These are phyloP conservation scores for Gnatocerus cornutus DNA, from an alignment of 2,888 invertebrate species.

Conservation along the genomic window DNA sequence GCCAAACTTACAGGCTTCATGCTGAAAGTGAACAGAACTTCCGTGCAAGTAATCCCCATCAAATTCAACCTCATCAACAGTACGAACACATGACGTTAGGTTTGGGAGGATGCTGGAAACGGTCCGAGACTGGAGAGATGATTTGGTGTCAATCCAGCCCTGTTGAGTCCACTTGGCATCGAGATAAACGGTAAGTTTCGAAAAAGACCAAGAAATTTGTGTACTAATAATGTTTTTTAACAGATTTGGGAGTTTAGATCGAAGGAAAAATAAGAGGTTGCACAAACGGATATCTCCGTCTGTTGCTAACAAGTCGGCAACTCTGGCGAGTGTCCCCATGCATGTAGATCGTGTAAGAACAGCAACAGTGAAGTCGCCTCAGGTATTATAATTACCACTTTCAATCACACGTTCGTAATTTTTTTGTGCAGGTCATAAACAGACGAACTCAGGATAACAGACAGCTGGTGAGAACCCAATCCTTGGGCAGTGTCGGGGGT, in stretches of 20 bases:
- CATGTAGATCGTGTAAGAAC: conserved; percentile 63
- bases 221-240: background rate
- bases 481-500: conserved; percentile 75
- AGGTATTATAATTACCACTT: conserved; percentile 54
- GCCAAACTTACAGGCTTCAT: conserved; percentile 50
- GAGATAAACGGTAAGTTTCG: conserved; percentile 65
- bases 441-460: conserved; percentile 66
- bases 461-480: conserved; percentile 74
- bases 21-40: conserved; percentile 43
- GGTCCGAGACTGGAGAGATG: conserved; percentile 67
- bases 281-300: conserved; percentile 67
- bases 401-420: too few species aligned
- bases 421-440: conserved; percentile 57
- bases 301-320: conserved; percentile 67
- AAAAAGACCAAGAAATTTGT: background rate
- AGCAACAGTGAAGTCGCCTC: conserved; percentile 63
- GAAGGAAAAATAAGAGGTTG: conserved; percentile 72
- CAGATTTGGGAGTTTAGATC: conserved; percentile 77
- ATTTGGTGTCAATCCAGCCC: conserved; percentile 67
- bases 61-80: conserved; percentile 69
- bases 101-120: conserved; percentile 69
- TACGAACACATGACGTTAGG: conserved; percentile 67
- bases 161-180: conserved; percentile 64
- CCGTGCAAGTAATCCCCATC: conserved; percentile 63
- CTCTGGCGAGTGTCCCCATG: conserved; percentile 62